Evolutionary conservation across 1,140 invertebrate species (phyloP), one percentile per base, ranked within the genome.

Genomic region (Plutomurus gul): DNA sequence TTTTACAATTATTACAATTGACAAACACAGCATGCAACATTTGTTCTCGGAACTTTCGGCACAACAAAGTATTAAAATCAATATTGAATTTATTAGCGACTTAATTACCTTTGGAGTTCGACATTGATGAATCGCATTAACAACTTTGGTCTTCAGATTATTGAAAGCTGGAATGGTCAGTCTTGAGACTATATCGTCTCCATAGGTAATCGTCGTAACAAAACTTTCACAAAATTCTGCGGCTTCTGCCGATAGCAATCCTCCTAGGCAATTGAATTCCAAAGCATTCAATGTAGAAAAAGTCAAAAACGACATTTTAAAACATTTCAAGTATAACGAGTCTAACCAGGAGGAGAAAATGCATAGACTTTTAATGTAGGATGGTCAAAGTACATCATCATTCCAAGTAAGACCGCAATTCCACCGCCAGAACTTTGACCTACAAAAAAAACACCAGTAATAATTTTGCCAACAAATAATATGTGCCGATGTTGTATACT

Each of bases 181-280:
- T 82, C 94, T 88, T 89, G 95, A 94, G 8, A 97, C 92, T 72
- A 96, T 88, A 86, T 98, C 95, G 87, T 96, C 94, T 0, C 95
- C 96, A 0, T 96, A 89, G 5, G 95, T 92, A 16, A 97, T 89
- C 1, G 93, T 93, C 84, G 96, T 89, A n/a, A 95, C 91, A 87
- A 95, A 96, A 75, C 91, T 91, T 85, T 94, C 92, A 2, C 92
- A 92, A 78, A 90, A 87, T 78, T 88, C 88, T 0, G 92, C 92
- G 36, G 92, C 92, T 84, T 93, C 92, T n/a, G 91, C 87, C 74
- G 91, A 92, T 71, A 94, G 86, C 46, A 93, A 85, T 18, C 92
- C 92, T 83, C 92, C 92, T 92, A 85, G 7, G 72, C 13, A 65
- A n/a, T 27, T 30, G 30, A 51, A 51, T 25, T 51, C n/a, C n/a